These are phyloP conservation scores for Galeopsomyia nigrocyanea DNA, from an alignment of 2,888 invertebrate species.

Conservation along the genomic window DNA sequence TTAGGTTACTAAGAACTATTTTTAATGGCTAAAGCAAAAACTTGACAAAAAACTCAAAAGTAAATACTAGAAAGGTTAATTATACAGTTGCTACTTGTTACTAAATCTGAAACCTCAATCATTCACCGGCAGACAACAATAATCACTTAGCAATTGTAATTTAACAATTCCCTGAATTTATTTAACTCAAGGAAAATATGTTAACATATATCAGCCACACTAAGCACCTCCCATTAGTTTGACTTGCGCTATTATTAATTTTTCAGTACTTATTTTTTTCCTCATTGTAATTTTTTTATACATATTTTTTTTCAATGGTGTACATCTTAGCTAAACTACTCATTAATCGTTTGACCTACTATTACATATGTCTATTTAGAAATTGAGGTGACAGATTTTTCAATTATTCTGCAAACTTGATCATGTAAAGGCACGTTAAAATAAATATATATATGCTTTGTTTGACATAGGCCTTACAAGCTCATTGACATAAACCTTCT, in stretches of 20 bases:
- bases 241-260: conserved; percentile 30
- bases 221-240: conserved; percentile 54
- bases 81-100: conserved; percentile 35
- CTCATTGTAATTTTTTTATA: conserved; percentile 7
- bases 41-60: conserved; percentile 37
- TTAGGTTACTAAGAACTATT: conserved; percentile 26
- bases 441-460: conserved; percentile 38
- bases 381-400: conserved; percentile 45
- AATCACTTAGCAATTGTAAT: conserved; percentile 48
- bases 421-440: conserved; percentile 43
- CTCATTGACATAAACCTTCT: conserved; percentile 44
- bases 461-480: conserved; percentile 35
- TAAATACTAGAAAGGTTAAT: conserved; percentile 38
- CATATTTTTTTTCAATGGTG: conserved; percentile 8
- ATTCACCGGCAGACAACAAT: conserved; percentile 47
- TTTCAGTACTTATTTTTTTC: conserved; percentile 32
- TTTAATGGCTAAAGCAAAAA: conserved; percentile 30
- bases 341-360: conserved; percentile 1
- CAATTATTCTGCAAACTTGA: conserved; percentile 18
- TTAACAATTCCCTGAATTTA: conserved; percentile 35
- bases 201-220: conserved; percentile 44
- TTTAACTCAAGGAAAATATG: conserved; percentile 13
- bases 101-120: conserved; percentile 51
- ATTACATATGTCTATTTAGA: conserved; percentile 18
- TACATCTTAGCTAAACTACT: conserved; percentile 14